Conservation (phyloP, 2,113 vertebrate species). For the Phasianus colchicus region DNA sequence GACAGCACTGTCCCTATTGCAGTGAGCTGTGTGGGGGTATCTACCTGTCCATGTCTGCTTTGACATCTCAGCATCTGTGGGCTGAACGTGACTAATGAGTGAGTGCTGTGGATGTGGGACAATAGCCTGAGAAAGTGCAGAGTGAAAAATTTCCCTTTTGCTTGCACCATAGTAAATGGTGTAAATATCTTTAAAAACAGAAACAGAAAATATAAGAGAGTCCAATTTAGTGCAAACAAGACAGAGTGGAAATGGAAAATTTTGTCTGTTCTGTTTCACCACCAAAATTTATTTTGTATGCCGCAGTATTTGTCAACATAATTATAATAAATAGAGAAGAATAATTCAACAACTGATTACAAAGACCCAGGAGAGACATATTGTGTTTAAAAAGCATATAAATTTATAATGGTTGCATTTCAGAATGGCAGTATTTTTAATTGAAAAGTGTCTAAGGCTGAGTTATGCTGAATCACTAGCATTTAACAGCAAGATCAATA, state of each 20-base stretch:
- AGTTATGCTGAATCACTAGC: constrained; percentile 10
- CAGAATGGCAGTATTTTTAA: constrained; percentile 20
- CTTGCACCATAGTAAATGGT: neutral
- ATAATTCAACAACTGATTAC: neutral
- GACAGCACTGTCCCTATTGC: fast-evolving
- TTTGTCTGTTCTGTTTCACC: constrained; percentile 2
- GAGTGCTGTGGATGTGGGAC: neutral
- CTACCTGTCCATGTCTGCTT: neutral
- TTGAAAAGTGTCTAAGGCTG: constrained; percentile 27
- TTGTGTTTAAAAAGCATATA: constrained; percentile 4
- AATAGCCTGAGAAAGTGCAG: neutral
- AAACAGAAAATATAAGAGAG: neutral
- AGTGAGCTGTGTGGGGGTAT: neutral
- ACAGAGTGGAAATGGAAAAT: neutral
- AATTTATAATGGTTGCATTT: constrained; percentile 16
- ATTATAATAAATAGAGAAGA: neutral
- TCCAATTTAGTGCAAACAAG: neutral
- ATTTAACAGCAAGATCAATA: constrained; percentile 54
- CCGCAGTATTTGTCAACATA: constrained; percentile 6
- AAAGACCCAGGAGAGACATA: neutral
- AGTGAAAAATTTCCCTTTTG: neutral
- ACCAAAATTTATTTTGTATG: neutral
- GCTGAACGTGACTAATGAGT: neutral
- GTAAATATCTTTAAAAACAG: neutral
- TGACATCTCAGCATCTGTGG: fast-evolving